Percentiles rank a stretch among this genome's conserved stretches.
These are phyloP conservation scores for Drosophila orena DNA, from an alignment of 1,140 invertebrate genomes.

Conservation along the genomic window DNA sequence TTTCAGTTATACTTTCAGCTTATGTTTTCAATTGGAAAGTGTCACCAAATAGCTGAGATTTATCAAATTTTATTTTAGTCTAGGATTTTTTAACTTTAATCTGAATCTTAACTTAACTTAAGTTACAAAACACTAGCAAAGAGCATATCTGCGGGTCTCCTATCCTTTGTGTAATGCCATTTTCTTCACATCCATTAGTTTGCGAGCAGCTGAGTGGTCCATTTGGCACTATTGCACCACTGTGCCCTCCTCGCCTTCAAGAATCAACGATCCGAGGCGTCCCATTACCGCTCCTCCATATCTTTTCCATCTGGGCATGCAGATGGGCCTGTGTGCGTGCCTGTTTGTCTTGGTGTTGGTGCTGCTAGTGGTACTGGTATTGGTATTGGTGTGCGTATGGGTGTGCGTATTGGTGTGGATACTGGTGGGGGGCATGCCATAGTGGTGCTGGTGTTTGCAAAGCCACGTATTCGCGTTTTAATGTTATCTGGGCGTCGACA, in stretches of 20 bases:
- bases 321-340: slow-evolving; percentile 31
- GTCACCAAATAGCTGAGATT: background rate
- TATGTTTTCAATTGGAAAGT: background rate
- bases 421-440: slow-evolving; percentile 3
- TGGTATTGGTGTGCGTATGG: background rate
- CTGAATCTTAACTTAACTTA: too few species aligned
- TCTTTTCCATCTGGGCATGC: slow-evolving; percentile 28
- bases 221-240: slow-evolving; percentile 21
- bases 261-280: slow-evolving; percentile 48
- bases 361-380: slow-evolving; percentile 5
- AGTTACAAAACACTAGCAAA: background rate
- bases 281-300: slow-evolving; percentile 53
- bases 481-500: slow-evolving; percentile 77
- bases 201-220: slow-evolving; percentile 6
- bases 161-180: background rate
- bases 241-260: slow-evolving; percentile 20
- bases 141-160: background rate
- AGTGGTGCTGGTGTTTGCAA: slow-evolving; percentile 37
- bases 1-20: too few species aligned
- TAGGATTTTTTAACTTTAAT: too few species aligned
- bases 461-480: slow-evolving; percentile 53
- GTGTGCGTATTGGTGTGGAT: slow-evolving; percentile 14
- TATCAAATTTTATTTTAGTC: too few species aligned
- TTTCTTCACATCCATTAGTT: slow-evolving; percentile 24
- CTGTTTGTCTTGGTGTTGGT: slow-evolving; percentile 18